Base-by-base conservation (phyloP, 2,797 vertebrate species). In the Sebastes miniatus region DNA sequence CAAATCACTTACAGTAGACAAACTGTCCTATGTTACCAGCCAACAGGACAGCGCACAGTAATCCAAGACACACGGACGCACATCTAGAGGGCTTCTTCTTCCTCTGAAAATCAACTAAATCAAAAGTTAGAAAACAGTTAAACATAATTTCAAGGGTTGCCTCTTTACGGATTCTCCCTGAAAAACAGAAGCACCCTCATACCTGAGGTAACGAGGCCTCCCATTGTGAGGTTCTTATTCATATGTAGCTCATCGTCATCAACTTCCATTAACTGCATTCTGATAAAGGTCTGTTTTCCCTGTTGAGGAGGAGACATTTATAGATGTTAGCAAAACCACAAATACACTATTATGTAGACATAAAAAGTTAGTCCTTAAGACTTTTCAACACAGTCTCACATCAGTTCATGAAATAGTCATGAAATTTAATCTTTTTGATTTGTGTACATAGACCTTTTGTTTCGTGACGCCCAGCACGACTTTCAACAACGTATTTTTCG, bases 221-320 rank as follows among this genome's bases (percentile, higher is more conserved):
- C n/a, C 78, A 67, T 31, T 9, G 59, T 27, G 5, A 85, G 50
- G 25, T 10, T 52, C 20, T 1, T 81, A 16, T 4, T 25, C 3
- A 52, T 1, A 64, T 0, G 39, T 3, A 13, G 10, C 4, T 39
- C 13, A 13, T 39, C 3, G 13, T 91, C 87, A 8, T 89, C 81
- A 2, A 89, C 69, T 59, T 91, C 86, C 85, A 88, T 88, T 2
- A 14, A 3, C 1, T 92, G 84, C 91, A 91, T 92, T 59, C 62
- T 82, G 31, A 29, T 14, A 27, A 47, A 6, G 11, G n/a, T 76
- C 24, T 36, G 13, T 29, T 54, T 61, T 47, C 56, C 16, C 71
- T 76, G 77, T 77, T 62, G 7, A 24, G 36, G 20, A 16, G 20
- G 39, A 79, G 27, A 81, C 18, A 58, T 65, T 29, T n/a, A 9